Conservation (phyloP, 2,888 invertebrate species). For the Neuroscelio doddi region DNA sequence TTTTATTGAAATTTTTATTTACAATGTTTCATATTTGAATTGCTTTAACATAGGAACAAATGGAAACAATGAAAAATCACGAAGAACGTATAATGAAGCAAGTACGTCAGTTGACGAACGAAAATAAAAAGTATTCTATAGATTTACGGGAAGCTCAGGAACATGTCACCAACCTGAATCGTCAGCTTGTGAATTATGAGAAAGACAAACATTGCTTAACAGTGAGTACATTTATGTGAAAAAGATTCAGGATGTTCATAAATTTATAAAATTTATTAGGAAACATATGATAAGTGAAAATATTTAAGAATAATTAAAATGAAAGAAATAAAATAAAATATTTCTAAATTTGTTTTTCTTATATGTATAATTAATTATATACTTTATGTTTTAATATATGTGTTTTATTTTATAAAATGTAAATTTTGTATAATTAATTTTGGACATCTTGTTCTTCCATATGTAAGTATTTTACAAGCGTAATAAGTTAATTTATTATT, state of each 20-base stretch:
- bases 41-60: conserved; percentile 76
- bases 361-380: too few relatives aligned
- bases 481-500: conserved; percentile 41
- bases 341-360: too few relatives aligned
- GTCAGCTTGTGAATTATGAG: conserved; percentile 88
- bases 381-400: too few relatives aligned
- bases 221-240: conserved; percentile 67
- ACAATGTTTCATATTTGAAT: not conserved
- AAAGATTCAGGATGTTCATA: not conserved
- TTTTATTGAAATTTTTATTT: conserved; percentile 4
- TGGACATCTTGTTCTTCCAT: too few relatives aligned
- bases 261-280: too few relatives aligned
- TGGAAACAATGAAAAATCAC: conserved; percentile 83
- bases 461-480: too few relatives aligned
- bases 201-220: conserved; percentile 86
- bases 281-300: too few relatives aligned
- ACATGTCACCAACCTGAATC: conserved; percentile 81
- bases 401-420: not conserved
- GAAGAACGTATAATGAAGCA: conserved; percentile 85
- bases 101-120: conserved; percentile 78
- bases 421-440: not conserved
- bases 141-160: conserved; percentile 82
- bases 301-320: too few relatives aligned
- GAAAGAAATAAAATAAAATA: too few relatives aligned
- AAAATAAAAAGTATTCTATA: conserved; percentile 82